phyloP scores from a whole-genome alignment of 2,888 invertebrate genomes.

The Amphiduros pacificus region DNA sequence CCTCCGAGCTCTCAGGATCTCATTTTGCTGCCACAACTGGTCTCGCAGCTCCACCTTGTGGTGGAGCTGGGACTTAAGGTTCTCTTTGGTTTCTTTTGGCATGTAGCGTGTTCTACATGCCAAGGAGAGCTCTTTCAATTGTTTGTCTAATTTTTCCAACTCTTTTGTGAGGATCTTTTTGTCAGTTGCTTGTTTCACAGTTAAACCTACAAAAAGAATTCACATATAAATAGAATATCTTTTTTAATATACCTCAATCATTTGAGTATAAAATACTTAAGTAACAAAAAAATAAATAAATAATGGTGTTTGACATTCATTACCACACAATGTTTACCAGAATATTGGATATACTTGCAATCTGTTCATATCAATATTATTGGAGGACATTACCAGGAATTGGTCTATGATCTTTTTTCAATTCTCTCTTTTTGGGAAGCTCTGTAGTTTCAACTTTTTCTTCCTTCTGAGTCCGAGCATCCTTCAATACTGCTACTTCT shows the following conservation, averaged over 20 bases:
- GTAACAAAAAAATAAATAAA: background rate
- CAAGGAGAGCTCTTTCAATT: conserved; percentile 50
- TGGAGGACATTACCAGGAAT: conserved; percentile 55
- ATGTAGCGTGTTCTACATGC: conserved; percentile 49
- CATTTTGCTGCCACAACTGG: conserved; percentile 44
- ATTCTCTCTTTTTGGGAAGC: conserved; percentile 36
- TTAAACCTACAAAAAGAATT: conserved; percentile 39
- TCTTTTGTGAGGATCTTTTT: conserved; percentile 41
- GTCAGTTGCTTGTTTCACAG: conserved; percentile 53
- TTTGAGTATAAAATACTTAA: background rate
- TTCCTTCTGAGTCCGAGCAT: conserved; percentile 30
- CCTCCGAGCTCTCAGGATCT: conserved; percentile 44
- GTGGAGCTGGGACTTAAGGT: conserved; percentile 19
- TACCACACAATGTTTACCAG: too few relatives aligned
- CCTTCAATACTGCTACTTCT: conserved; percentile 39
- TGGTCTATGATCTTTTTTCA: conserved; percentile 46
- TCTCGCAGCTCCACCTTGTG: conserved; percentile 12
- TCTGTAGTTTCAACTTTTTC: conserved; percentile 14
- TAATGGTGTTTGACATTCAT: too few relatives aligned
- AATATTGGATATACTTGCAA: too few relatives aligned
- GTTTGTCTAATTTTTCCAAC: conserved; percentile 48
- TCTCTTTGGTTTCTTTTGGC: conserved; percentile 18
- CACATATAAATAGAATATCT: background rate
- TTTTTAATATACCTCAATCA: background rate
- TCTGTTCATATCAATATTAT: too few relatives aligned